phyloP scores from a whole-genome alignment of 1,140 invertebrate species.

The Drosophila kanapiae region DNA sequence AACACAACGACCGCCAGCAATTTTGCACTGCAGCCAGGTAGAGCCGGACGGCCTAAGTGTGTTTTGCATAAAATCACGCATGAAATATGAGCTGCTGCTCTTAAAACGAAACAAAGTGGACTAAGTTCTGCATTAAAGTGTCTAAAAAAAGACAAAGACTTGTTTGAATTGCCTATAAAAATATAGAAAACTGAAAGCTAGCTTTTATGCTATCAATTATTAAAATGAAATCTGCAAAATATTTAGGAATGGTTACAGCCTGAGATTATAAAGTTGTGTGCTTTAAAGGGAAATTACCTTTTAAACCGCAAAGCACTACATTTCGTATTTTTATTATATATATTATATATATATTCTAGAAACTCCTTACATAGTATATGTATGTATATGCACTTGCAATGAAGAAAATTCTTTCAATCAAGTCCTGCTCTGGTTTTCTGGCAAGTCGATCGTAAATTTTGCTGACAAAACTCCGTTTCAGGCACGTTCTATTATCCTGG shows the following conservation, averaged over 20 bases:
- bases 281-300: background rate
- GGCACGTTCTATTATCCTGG: slow-evolving; percentile 68
- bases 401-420: slow-evolving; percentile 2
- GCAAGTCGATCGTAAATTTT: slow-evolving; percentile 71
- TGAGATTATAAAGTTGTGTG: background rate
- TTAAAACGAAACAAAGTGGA: background rate
- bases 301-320: too few species aligned
- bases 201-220: slow-evolving; percentile 2
- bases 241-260: background rate
- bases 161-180: background rate
- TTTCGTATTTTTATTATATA: too few species aligned
- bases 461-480: slow-evolving; percentile 64
- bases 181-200: background rate
- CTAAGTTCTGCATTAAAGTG: background rate
- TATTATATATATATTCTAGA: background rate
- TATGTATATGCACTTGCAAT: background rate
- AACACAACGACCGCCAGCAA: slow-evolving; percentile 52
- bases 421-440: slow-evolving; percentile 7
- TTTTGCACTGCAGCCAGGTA: slow-evolving; percentile 11
- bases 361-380: background rate
- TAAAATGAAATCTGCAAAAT: background rate
- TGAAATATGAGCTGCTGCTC: slow-evolving; percentile 16
- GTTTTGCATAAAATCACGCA: slow-evolving; percentile 27
- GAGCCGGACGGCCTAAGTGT: slow-evolving; percentile 13
- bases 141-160: background rate